phyloP scores from a whole-genome alignment of 2,888 invertebrate genomes.

The Girardia tigrina region DNA sequence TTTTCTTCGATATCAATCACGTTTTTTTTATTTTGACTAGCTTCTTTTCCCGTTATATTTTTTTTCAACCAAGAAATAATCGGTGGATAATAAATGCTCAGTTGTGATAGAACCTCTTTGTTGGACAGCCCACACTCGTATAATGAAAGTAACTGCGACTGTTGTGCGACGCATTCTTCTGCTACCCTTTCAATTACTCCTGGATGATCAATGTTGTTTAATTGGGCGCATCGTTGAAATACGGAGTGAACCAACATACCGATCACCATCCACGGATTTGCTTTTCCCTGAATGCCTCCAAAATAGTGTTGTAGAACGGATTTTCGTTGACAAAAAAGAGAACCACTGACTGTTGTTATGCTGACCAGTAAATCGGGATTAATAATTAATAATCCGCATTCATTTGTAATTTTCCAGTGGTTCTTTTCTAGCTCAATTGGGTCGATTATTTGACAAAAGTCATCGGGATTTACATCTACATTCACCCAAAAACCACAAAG shows the following conservation, averaged over 20 bases:
- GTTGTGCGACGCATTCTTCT: too few species aligned
- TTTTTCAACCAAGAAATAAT: too few species aligned
- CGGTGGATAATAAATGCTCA: too few species aligned
- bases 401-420: background rate
- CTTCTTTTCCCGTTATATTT: too few species aligned
- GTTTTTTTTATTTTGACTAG: too few species aligned
- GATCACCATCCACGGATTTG: constrained; percentile 59
- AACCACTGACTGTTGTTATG: background rate
- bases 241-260: constrained; percentile 74
- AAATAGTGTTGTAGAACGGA: background rate
- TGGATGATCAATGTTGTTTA: too few species aligned
- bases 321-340: background rate
- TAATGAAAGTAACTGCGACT: too few species aligned
- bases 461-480: background rate
- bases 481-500: background rate
- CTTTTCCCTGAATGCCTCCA: background rate
- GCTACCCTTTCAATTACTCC: too few species aligned
- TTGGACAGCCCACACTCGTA: too few species aligned
- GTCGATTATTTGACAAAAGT: background rate
- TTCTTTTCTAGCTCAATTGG: background rate
- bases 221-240: constrained; percentile 59
- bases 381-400: background rate
- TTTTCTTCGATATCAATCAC: too few species aligned
- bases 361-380: background rate
- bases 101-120: too few species aligned